Conservation (phyloP, 2,797 vertebrate genomes). For the Pseudochirops cupreus region DNA sequence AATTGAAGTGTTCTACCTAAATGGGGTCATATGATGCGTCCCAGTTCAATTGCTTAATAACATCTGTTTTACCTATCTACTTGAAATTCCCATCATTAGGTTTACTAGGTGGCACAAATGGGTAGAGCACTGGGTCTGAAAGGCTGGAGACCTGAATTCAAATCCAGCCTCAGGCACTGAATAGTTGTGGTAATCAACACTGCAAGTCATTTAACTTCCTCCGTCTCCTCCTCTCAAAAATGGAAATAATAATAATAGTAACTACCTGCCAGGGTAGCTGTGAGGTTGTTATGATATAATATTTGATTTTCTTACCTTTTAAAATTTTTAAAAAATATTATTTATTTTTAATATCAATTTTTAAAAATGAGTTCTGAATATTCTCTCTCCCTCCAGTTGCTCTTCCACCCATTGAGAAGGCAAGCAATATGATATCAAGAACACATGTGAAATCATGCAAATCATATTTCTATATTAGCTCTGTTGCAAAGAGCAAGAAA, state of each 20-base stretch:
- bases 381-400: not conserved
- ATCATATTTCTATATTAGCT: not conserved
- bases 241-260: not conserved
- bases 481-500: not conserved
- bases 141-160: not conserved
- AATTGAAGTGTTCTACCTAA: not conserved
- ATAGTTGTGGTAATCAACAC: not conserved
- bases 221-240: not conserved
- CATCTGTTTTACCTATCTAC: not conserved
- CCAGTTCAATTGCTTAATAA: not conserved
- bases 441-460: not conserved
- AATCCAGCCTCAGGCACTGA: not conserved
- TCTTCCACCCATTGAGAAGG: not conserved
- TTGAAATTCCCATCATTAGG: not conserved
- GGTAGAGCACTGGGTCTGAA: not conserved
- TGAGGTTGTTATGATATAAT: not conserved
- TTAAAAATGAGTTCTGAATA: not conserved
- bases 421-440: not conserved
- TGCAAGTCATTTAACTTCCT: not conserved
- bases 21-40: not conserved
- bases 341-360: not conserved
- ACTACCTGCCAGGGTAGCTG: not conserved
- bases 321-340: not conserved
- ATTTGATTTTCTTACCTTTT: not conserved
- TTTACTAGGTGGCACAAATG: not conserved